Evolutionary conservation across 1,140 invertebrate genomes (phyloP).

Genomic region (Cyclina sinensis): DNA sequence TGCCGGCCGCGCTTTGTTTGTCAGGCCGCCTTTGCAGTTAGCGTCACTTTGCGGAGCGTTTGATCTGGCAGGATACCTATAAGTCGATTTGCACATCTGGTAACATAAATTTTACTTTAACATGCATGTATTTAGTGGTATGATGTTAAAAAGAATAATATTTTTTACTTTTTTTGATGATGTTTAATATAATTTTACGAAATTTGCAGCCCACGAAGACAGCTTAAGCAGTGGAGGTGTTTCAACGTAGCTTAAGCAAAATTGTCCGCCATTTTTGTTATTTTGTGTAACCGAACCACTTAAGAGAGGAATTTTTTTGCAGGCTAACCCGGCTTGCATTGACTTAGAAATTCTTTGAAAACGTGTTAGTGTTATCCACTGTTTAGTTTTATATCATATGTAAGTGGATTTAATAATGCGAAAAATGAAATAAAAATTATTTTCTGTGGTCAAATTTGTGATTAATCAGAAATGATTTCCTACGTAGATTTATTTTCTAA

Average conservation of each 20-base stretch:
- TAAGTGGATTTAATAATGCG: neutral
- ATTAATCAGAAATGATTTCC: neutral
- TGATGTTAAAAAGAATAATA: neutral
- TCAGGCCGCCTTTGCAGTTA: conserved; percentile 16
- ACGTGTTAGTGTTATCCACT: neutral
- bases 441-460: conserved; percentile 5
- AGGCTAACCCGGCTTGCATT: neutral
- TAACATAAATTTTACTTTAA: conserved; percentile 7
- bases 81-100: conserved; percentile 14
- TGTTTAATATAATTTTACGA: conserved; percentile 9
- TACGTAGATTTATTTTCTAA: neutral
- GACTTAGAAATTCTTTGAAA: neutral
- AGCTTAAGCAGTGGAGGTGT: neutral
- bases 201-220: neutral
- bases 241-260: neutral
- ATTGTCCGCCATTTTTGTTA: conserved; percentile 38
- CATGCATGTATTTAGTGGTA: neutral
- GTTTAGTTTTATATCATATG: conserved; percentile 8
- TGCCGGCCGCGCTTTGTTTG: conserved; percentile 24
- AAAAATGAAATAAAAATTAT: conserved; percentile 34
- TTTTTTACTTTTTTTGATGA: neutral
- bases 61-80: neutral
- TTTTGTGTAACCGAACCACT: conserved; percentile 19
- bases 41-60: conserved; percentile 34
- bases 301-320: conserved; percentile 25